Conservation (phyloP, 2,888 invertebrate genomes). For the Notodonta dromedarius region DNA sequence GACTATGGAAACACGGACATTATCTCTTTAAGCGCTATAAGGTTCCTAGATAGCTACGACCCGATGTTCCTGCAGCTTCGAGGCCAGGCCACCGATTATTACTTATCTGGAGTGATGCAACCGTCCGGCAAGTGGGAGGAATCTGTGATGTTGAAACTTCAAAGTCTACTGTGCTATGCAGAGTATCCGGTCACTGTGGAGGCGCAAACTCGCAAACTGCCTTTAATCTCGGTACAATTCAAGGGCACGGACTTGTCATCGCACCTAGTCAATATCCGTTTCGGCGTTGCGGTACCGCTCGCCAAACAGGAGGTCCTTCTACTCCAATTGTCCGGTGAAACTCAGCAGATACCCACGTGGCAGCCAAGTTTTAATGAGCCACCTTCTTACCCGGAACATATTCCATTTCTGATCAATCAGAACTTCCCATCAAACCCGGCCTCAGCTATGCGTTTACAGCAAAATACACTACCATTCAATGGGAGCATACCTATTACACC, state of each 20-base stretch:
- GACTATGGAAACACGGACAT: conserved; percentile 87
- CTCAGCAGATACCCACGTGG: conserved; percentile 57
- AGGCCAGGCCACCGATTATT: conserved; percentile 85
- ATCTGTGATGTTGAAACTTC: conserved; percentile 67
- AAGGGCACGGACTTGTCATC: conserved; percentile 78
- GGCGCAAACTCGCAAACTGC: conserved; percentile 63
- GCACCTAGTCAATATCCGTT: conserved; percentile 71
- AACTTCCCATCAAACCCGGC: conserved; percentile 76
- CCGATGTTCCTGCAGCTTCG: conserved; percentile 78
- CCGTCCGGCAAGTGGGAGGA: conserved; percentile 82
- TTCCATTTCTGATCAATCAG: conserved; percentile 72
- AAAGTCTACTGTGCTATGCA: conserved; percentile 70
- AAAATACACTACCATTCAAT: conserved; percentile 66
- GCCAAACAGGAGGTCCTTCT: conserved; percentile 76
- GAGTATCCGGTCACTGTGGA: conserved; percentile 69
- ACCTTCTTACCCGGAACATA: conserved; percentile 65
- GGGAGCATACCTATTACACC: conserved; percentile 54
- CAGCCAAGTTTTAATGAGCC: conserved; percentile 58
- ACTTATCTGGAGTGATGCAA: conserved; percentile 83
- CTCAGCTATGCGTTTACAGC: conserved; percentile 72
- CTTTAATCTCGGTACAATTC: conserved; percentile 75
- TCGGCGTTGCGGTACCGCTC: conserved; percentile 73
- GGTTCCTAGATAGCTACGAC: conserved; percentile 82
- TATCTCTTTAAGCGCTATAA: conserved; percentile 84
- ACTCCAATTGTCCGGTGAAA: conserved; percentile 53